These are phyloP conservation scores for Astatoreochromis straeleni DNA, from an alignment of 2,113 vertebrate genomes.

Conservation along the genomic window DNA sequence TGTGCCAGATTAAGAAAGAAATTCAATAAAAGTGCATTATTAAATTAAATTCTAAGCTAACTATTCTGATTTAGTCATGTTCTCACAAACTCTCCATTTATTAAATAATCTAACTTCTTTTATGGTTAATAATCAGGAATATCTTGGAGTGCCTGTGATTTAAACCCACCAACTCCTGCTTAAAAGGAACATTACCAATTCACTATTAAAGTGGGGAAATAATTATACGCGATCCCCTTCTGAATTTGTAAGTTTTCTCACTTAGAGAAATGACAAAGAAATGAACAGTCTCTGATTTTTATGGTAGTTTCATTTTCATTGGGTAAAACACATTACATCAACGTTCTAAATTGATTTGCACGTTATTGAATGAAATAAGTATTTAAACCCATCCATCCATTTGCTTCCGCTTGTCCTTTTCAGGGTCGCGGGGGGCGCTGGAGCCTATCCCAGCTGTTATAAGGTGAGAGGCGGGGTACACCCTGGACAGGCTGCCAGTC, in stretches of 20 bases:
- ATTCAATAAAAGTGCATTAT: not conserved
- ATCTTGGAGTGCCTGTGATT: not conserved
- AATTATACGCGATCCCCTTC: fast-evolving
- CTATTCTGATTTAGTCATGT: not conserved
- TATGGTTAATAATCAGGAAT: not conserved
- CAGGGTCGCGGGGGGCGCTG: fast-evolving
- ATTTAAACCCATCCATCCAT: not conserved
- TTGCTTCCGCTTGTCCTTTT: not conserved
- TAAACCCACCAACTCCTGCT: not conserved
- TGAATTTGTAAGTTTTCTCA: not conserved
- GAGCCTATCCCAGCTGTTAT: not conserved
- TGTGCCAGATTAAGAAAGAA: not conserved
- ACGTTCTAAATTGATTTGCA: not conserved
- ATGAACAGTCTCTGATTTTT: not conserved
- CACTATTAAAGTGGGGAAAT: not conserved
- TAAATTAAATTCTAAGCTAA: not conserved
- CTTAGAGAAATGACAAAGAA: not conserved
- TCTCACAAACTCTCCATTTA: not conserved
- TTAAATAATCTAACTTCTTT: not conserved
- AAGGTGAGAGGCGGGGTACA: fast-evolving
- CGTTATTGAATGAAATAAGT: not conserved
- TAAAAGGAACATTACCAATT: not conserved
- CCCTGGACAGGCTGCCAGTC: not conserved
- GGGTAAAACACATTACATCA: not conserved
- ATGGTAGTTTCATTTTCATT: not conserved